A percentile compares a stretch with the other conserved stretches of the same genome.
Conservation (phyloP, 2,797 vertebrate species). For the Apogon talboti region DNA sequence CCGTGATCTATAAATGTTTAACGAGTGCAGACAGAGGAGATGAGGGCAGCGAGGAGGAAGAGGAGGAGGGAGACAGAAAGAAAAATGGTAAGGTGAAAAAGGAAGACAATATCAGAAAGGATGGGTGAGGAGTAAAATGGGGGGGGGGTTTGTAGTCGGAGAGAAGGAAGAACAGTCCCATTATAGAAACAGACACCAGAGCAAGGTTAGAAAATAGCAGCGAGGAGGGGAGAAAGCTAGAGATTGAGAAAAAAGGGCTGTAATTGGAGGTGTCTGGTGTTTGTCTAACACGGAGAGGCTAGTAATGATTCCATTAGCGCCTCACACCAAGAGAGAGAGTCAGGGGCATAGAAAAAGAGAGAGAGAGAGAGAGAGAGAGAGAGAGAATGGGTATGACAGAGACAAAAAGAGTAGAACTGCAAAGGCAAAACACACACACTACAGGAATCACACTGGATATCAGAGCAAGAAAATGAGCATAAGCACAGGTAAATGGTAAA, state of each 20-base stretch:
- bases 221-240: slow-evolving; percentile 57
- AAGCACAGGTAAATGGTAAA: slow-evolving; percentile 33
- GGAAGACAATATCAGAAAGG: slow-evolving; percentile 53
- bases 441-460: slow-evolving; percentile 30
- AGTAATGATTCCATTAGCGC: slow-evolving; percentile 87
- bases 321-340: slow-evolving; percentile 61
- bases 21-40: slow-evolving; percentile 65
- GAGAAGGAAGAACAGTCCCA: slow-evolving; percentile 52
- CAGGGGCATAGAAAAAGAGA: slow-evolving; percentile 4
- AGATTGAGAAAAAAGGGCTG: slow-evolving; percentile 58
- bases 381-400: slow-evolving; percentile 19
- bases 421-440: slow-evolving; percentile 45
- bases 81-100: slow-evolving; percentile 64
- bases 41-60: slow-evolving; percentile 30
- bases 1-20: slow-evolving; percentile 76
- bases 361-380: slow-evolving; percentile 5
- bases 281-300: slow-evolving; percentile 79
- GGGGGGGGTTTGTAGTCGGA: slow-evolving; percentile 31
- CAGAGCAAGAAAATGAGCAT: slow-evolving; percentile 25
- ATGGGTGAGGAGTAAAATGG: slow-evolving; percentile 58
- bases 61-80: slow-evolving; percentile 34
- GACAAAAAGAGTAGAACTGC: slow-evolving; percentile 26
- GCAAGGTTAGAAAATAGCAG: slow-evolving; percentile 69
- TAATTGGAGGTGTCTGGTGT: slow-evolving; percentile 83
- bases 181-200: slow-evolving; percentile 68